phyloP scores from a whole-genome alignment of 2,113 vertebrate genomes.

The Girardinichthys multiradiatus region DNA sequence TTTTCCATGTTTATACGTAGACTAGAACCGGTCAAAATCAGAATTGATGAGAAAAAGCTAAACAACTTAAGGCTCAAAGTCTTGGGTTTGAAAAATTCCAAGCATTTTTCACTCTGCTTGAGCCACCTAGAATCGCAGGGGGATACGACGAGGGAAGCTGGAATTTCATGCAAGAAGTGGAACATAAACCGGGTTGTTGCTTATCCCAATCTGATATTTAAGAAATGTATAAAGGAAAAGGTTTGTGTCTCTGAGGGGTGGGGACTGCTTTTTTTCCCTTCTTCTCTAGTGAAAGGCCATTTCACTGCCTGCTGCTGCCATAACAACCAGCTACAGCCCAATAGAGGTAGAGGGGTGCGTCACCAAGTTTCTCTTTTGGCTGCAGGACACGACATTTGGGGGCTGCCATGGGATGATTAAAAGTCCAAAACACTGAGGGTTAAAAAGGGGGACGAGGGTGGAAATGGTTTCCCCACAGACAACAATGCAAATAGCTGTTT shows the following conservation, averaged over 20 bases:
- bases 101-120: slow-evolving; percentile 76
- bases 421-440: slow-evolving; percentile 12
- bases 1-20: no score
- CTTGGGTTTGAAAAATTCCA: slow-evolving; percentile 79
- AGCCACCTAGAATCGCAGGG: slow-evolving; percentile 70
- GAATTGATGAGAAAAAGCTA: slow-evolving; percentile 44
- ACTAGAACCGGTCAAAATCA: no score
- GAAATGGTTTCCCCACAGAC: slow-evolving; percentile 20
- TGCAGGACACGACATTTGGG: slow-evolving; percentile 44
- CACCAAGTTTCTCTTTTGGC: slow-evolving; percentile 73
- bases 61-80: slow-evolving; percentile 76
- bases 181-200: slow-evolving; percentile 50
- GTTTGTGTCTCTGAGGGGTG: slow-evolving; percentile 33
- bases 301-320: slow-evolving; percentile 77
- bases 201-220: slow-evolving; percentile 34
- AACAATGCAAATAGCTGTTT: slow-evolving; percentile 37
- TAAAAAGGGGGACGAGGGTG: slow-evolving; percentile 1
- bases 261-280: slow-evolving; percentile 36
- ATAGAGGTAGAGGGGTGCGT: slow-evolving; percentile 62
- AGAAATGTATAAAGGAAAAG: slow-evolving; percentile 21
- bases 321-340: slow-evolving; percentile 73
- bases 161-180: slow-evolving; percentile 58
- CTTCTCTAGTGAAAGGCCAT: slow-evolving; percentile 73
- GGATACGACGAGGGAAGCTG: slow-evolving; percentile 56
- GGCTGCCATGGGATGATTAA: slow-evolving; percentile 22